Evolutionary conservation across 2,113 vertebrate species (phyloP), one percentile per base, ranked within the genome.

Genomic region (Alethe diademata): DNA sequence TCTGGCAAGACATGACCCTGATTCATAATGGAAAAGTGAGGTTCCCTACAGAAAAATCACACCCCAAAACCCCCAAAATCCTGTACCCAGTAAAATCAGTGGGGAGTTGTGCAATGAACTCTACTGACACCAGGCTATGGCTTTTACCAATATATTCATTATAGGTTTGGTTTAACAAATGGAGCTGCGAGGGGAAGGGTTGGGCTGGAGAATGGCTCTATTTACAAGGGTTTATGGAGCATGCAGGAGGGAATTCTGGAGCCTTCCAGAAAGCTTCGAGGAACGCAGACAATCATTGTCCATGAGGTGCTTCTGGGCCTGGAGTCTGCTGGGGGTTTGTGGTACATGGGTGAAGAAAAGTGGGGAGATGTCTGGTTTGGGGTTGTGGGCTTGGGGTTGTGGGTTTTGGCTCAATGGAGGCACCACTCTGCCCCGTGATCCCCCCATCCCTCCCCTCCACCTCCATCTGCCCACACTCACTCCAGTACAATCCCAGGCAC

Each of bases 91-190:
- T 93, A 64, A 81, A 67, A 93, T 93, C 95, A 97, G 86, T 64
- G 65, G 73, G 91, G 93, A 96, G 94, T 92, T 97, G 93, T 87
- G 62, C 80, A 81, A 92, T 81, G 91, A 97, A 96, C 95, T 95
- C 96, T 87, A 83, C 96, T 97, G 96, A 96, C 73, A 88, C 94
- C 70, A 90, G 94, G 95, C 89, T 96, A 97, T 97, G 96, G 96
- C 96, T 95, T 95, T 93, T 95, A 89, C 91, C 14, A 4, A 81
- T 80, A 89, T 64, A 81, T 56, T 95, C 69, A 78, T 93, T 82
- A 67, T 23, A 95, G 76, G 83, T 95, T 97, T 92, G 72, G 80
- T 71, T 95, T 87, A 36, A 91, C 73, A 71, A 29, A 81, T 57
- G 86, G 86, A 78, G 28, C 18, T 75, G 53, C 0, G 18, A 66